phyloP scores from a whole-genome alignment of 2,888 invertebrate genomes.

The Neria commutata region DNA sequence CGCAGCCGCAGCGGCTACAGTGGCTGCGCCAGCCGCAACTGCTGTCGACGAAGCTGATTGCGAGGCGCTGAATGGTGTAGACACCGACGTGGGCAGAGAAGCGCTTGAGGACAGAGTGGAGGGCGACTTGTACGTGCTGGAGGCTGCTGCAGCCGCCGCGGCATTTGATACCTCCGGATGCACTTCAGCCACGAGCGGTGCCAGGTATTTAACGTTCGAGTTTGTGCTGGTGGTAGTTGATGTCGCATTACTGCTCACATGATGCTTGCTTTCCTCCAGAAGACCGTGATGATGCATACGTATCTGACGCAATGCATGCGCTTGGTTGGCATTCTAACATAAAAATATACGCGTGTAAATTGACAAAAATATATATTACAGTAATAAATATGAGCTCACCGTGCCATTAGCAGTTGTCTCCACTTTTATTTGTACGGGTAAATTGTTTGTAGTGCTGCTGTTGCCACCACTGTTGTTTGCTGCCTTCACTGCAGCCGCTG shows the following conservation, averaged over 20 bases:
- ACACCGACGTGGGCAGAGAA: conserved; percentile 54
- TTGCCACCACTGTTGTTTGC: neutral
- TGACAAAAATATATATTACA: conserved; percentile 11
- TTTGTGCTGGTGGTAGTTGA: conserved; percentile 32
- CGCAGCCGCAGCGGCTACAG: conserved; percentile 49
- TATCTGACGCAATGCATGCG: conserved; percentile 37
- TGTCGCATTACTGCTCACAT: conserved; percentile 16
- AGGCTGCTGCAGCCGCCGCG: conserved; percentile 33
- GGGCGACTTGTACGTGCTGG: conserved; percentile 50
- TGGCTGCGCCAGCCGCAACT: conserved; percentile 57
- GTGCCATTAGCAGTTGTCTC: conserved; percentile 33
- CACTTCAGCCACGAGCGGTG: conserved; percentile 58
- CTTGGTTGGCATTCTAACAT: conserved; percentile 12
- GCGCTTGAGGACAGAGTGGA: conserved; percentile 55
- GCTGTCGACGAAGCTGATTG: conserved; percentile 58
- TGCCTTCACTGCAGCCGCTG: neutral
- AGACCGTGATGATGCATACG: conserved; percentile 27
- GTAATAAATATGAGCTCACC: conserved; percentile 10
- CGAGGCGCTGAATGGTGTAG: conserved; percentile 56
- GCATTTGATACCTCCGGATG: conserved; percentile 56
- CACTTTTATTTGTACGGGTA: conserved; percentile 32
- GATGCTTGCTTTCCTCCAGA: conserved; percentile 17
- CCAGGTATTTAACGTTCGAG: conserved; percentile 54
- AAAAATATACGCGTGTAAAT: conserved; percentile 20
- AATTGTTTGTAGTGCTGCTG: conserved; percentile 21